Conservation (phyloP, 2,113 vertebrate species). For the Tautogolabrus adspersus region DNA sequence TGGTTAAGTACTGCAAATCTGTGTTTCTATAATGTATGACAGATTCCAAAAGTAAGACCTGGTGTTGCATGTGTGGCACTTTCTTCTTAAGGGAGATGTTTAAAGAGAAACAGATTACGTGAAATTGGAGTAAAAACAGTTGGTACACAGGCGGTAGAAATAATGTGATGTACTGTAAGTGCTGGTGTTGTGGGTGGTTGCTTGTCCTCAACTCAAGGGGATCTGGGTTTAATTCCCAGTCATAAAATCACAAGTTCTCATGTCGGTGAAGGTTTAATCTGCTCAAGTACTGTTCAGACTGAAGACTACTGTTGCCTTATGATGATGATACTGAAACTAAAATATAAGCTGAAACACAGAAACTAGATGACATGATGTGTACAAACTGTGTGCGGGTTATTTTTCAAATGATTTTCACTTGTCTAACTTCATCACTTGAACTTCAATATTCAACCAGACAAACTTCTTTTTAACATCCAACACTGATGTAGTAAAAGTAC, state of each 20-base stretch:
- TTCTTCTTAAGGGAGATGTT: background rate
- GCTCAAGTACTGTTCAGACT: background rate
- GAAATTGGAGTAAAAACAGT: constrained; percentile 4
- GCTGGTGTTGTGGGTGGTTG: background rate
- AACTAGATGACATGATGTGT: background rate
- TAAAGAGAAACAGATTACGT: background rate
- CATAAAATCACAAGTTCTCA: background rate
- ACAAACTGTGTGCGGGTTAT: background rate
- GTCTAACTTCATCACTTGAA: background rate
- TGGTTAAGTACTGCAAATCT: background rate
- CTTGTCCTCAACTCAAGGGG: background rate
- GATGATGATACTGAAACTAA: background rate
- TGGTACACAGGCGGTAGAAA: background rate
- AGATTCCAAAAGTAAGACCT: background rate
- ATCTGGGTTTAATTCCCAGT: background rate
- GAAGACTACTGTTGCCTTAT: background rate
- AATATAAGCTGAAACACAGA: background rate
- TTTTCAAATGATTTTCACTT: background rate
- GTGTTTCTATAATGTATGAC: background rate
- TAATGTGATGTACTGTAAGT: background rate
- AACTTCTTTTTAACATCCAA: no score
- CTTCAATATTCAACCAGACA: no score
- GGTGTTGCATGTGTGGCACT: background rate
- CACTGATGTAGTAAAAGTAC: no score
- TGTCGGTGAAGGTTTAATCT: background rate